Evolutionary conservation across 2,113 vertebrate genomes (phyloP), one percentile per base, ranked within the genome.

Genomic region (Sisor rabdophorus): DNA sequence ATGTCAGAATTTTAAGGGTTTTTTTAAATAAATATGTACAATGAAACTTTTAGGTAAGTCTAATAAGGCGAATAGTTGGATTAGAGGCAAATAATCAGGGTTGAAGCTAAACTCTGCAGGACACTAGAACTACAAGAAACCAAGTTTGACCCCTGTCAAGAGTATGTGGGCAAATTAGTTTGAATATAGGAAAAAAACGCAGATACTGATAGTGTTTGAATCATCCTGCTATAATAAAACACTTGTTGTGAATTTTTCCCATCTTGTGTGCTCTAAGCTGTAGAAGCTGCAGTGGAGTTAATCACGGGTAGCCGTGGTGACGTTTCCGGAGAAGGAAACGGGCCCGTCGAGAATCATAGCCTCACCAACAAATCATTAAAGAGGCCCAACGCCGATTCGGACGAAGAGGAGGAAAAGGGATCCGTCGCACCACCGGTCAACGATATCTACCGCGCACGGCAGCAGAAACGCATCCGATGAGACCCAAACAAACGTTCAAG

Each of bases 391-490:
- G 96, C 97, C 12, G 97, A 99, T 75, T 99, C 97, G 0, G 97
- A 98, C 0, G 97, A 99, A 2, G 97, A 99, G 0, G 97, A 99
- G 71, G 97, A 99, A 82, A 99, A 99, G 88, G 97, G 95, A 26
- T 93, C 96, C 0, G 91, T 97, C 8, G 97, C 97, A 22, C 97
- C 97, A 8, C 97, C 97, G 0, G 93, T 98, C 72, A 96, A 98
- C 1, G 97, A 99, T 91, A 98, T 99, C 85, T 99, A 99, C 91
- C 94, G 97, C 75, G 93, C 97, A 0, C 92, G 97, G 44, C 97
- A 99, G 87, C 97, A 99, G 87, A 99, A 99, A 86, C 93, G 97
- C 84, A 98, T 98, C 87, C 95, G 97, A 90, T 99, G 92, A 95
- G 86, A 54, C 28, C 26, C 32, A 30, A 24, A 22, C 24, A 44